Conservation (phyloP, 2,888 invertebrate species). For the Tortricodes alternella region DNA sequence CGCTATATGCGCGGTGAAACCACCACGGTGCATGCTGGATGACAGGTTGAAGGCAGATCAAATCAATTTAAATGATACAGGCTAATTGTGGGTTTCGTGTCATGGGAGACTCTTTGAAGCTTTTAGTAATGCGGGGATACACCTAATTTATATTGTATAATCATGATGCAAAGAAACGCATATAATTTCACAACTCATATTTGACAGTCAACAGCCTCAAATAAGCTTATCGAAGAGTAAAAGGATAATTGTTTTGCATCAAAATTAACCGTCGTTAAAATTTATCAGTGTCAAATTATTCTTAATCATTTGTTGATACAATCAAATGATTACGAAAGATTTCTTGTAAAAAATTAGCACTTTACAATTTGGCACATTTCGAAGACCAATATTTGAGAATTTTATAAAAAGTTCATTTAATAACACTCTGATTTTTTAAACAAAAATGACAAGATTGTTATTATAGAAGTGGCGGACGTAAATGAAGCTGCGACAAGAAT, state of each 20-base stretch:
- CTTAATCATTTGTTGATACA: constrained; percentile 5
- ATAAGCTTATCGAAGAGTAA: neutral
- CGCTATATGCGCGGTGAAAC: constrained; percentile 14
- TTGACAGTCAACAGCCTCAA: too few species aligned
- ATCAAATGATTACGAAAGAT: neutral
- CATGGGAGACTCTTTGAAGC: neutral
- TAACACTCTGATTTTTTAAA: too few species aligned
- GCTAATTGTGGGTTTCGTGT: constrained; percentile 5
- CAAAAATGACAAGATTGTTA: too few species aligned
- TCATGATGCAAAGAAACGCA: too few species aligned
- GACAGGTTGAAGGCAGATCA: constrained; percentile 10
- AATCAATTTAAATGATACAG: constrained; percentile 11
- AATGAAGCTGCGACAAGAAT: neutral
- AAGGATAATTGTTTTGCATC: neutral
- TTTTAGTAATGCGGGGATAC: neutral
- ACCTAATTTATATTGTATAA: too few species aligned
- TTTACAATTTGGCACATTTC: neutral
- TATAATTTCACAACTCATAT: too few species aligned
- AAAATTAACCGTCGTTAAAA: neutral
- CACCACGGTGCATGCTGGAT: constrained; percentile 12
- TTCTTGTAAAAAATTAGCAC: constrained; percentile 6
- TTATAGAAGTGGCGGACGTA: neutral
- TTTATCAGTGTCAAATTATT: neutral
- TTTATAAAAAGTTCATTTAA: too few species aligned
- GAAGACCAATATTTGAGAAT: neutral